Conservation (phyloP, 2,113 vertebrate species). For the Delphinapterus leucas region DNA sequence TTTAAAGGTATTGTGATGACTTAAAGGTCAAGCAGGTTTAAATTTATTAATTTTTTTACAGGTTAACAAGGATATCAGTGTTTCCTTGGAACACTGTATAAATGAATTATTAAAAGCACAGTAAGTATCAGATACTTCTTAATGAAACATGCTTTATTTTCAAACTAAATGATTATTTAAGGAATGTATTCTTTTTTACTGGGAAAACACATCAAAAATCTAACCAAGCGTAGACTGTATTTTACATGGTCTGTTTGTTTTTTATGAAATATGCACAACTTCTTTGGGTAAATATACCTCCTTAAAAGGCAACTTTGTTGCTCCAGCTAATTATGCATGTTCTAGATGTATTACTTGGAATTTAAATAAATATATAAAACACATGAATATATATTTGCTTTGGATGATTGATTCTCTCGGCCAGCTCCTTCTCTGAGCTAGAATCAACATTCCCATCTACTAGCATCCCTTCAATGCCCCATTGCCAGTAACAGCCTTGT, state of each 20-base stretch:
- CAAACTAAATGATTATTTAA: constrained; percentile 36
- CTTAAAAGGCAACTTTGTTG: constrained; percentile 82
- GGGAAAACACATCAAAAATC: constrained; percentile 58
- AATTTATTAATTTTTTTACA: neutral
- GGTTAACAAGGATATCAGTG: neutral
- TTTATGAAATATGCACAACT: constrained; percentile 80
- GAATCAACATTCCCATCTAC: neutral
- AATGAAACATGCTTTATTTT: constrained; percentile 9
- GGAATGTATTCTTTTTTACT: constrained; percentile 54
- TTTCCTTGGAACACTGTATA: neutral
- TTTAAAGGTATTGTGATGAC: neutral
- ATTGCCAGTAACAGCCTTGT: neutral
- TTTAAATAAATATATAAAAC: constrained; percentile 83
- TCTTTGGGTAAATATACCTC: constrained; percentile 79
- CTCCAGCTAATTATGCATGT: constrained; percentile 81
- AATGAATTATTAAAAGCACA: constrained; percentile 49
- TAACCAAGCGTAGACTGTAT: constrained; percentile 43
- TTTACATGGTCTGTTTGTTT: constrained; percentile 49
- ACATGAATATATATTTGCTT: constrained; percentile 84
- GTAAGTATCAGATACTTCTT: constrained; percentile 20
- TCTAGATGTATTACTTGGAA: constrained; percentile 75
- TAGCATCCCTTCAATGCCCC: neutral
- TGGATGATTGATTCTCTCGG: constrained; percentile 77
- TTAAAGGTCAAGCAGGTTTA: constrained; percentile 16
- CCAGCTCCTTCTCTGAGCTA: constrained; percentile 72